These are phyloP conservation scores for Diachasma alloeum DNA, from an alignment of 1,140 invertebrate genomes.

Conservation along the genomic window DNA sequence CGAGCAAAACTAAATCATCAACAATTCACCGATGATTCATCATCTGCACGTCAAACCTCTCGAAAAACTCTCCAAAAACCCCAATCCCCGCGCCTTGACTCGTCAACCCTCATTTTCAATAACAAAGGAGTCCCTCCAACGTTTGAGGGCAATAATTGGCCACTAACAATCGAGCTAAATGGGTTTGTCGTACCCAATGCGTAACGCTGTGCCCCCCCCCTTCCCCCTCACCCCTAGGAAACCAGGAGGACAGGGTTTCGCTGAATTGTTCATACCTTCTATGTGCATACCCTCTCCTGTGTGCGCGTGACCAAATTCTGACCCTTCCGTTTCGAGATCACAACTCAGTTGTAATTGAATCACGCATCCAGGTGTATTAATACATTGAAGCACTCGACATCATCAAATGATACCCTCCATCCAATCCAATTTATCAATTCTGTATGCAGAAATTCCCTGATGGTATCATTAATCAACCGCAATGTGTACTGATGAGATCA, in stretches of 20 bases:
- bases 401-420: background rate
- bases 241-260: background rate
- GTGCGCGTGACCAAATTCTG: background rate
- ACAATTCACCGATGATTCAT: no score
- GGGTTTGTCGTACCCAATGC: constrained; percentile 21
- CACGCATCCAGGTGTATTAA: background rate
- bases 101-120: background rate
- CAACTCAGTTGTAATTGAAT: background rate
- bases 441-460: background rate
- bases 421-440: background rate
- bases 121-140: background rate
- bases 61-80: background rate
- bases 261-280: constrained; percentile 10
- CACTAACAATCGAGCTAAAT: constrained; percentile 15
- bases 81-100: background rate
- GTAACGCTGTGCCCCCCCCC: background rate
- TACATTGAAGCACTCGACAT: background rate
- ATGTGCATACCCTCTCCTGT: background rate
- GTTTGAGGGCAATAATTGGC: background rate
- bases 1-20: no score
- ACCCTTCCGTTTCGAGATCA: background rate
- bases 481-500: background rate
- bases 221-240: background rate
- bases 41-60: background rate
- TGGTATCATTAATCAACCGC: background rate